A percentile compares a stretch with the other conserved stretches of the same genome.
These are phyloP conservation scores for Megalonaias nervosa DNA, from an alignment of 1,140 invertebrate species.

Conservation along the genomic window DNA sequence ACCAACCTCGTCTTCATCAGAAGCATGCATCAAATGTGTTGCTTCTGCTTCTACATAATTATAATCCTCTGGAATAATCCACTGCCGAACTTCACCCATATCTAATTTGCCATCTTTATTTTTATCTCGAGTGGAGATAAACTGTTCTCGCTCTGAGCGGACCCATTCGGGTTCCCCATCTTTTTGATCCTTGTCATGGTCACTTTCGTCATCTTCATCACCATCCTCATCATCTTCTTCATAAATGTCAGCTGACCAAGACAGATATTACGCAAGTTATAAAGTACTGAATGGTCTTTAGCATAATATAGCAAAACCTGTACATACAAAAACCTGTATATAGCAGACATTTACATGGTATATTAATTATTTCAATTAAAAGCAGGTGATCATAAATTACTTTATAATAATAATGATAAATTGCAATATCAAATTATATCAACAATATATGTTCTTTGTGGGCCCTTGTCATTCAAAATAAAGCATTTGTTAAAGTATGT, in stretches of 20 bases:
- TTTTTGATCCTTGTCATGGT: slow-evolving; percentile 84
- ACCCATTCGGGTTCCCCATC: slow-evolving; percentile 96
- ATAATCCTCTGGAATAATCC: slow-evolving; percentile 97
- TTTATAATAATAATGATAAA: too few relatives aligned
- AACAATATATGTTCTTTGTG: too few relatives aligned
- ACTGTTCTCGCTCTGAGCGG: slow-evolving; percentile 93
- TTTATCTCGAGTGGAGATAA: slow-evolving; percentile 82
- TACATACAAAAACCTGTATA: slow-evolving; percentile 32
- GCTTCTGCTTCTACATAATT: slow-evolving; percentile 98
- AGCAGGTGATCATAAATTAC: too few relatives aligned
- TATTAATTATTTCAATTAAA: slow-evolving; percentile 12
- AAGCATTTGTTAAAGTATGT: too few relatives aligned
- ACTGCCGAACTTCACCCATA: slow-evolving; percentile 86
- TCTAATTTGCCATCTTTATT: slow-evolving; percentile 93
- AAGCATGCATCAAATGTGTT: slow-evolving; percentile 94
- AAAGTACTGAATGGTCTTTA: too few relatives aligned
- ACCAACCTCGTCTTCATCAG: slow-evolving; percentile 87
- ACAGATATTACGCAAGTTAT: too few relatives aligned
- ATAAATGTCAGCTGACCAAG: slow-evolving; percentile 50
- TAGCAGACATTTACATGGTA: slow-evolving; percentile 32
- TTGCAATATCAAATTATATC: too few relatives aligned
- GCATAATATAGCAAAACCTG: slow-evolving; percentile 11
- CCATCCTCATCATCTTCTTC: slow-evolving; percentile 82
- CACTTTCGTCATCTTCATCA: slow-evolving; percentile 93
- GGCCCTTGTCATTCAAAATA: too few relatives aligned